phyloP scores from a whole-genome alignment of 2,888 invertebrate genomes.

The Argyresthia albistria region DNA sequence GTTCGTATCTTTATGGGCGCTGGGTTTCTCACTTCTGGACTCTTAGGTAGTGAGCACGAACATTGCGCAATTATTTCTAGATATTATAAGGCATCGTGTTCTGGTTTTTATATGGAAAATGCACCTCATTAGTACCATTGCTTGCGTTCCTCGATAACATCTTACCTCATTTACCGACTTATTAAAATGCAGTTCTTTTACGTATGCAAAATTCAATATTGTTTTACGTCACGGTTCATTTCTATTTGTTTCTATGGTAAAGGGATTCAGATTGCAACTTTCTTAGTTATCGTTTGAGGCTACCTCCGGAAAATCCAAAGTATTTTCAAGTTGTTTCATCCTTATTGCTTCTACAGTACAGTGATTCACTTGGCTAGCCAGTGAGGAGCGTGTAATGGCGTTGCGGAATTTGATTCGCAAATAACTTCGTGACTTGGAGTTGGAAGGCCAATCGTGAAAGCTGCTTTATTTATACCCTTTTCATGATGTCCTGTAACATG shows the following conservation, averaged over 20 bases:
- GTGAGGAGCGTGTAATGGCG: not conserved
- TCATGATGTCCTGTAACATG: not conserved
- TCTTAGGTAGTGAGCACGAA: constrained; percentile 12
- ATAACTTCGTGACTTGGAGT: not conserved
- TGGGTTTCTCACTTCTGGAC: constrained; percentile 6
- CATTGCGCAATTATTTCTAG: not conserved
- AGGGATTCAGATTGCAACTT: too few relatives aligned
- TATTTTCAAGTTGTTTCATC: not conserved
- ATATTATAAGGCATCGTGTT: too few relatives aligned
- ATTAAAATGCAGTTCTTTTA: too few relatives aligned
- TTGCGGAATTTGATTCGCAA: not conserved
- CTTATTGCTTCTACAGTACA: not conserved
- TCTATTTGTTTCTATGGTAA: not conserved
- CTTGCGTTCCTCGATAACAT: not conserved
- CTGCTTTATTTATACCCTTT: not conserved
- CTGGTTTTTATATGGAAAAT: too few relatives aligned
- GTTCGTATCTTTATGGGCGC: constrained; percentile 28
- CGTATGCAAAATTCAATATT: too few relatives aligned
- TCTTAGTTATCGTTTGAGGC: not conserved
- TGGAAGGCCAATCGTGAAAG: not conserved
- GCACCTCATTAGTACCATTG: too few relatives aligned
- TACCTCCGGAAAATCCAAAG: not conserved
- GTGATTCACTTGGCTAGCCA: not conserved
- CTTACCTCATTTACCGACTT: not conserved
- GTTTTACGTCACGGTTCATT: too few relatives aligned